phyloP scores from a whole-genome alignment of 2,888 invertebrate species.

The Blera fallax region DNA sequence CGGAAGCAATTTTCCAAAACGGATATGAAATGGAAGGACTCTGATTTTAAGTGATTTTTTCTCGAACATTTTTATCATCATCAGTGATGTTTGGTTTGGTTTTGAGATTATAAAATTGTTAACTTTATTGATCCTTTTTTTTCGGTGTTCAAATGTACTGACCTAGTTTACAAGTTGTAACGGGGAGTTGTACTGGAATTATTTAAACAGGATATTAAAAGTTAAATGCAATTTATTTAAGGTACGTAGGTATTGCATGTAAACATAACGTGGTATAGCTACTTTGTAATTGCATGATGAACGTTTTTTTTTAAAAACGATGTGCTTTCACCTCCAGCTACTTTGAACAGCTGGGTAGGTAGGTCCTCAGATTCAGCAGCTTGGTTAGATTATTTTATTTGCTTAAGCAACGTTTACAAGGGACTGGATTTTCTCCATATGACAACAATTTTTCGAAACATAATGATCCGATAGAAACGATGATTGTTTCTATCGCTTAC shows the following conservation, averaged over 20 bases:
- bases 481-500: too few relatives aligned
- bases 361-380: too few relatives aligned
- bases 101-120: constrained; percentile 11
- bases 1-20: constrained; percentile 66
- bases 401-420: too few relatives aligned
- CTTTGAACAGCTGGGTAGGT: too few relatives aligned
- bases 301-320: too few relatives aligned
- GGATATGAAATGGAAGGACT: constrained; percentile 67
- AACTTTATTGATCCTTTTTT: constrained; percentile 24
- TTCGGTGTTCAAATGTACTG: background rate
- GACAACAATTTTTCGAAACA: too few relatives aligned
- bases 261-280: too few relatives aligned
- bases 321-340: too few relatives aligned
- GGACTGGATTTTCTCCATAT: too few relatives aligned
- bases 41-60: constrained; percentile 25
- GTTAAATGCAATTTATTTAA: background rate
- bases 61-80: constrained; percentile 17
- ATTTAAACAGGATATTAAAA: background rate
- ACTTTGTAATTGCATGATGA: too few relatives aligned
- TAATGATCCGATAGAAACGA: too few relatives aligned
- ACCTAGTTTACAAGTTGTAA: constrained; percentile 25
- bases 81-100: constrained; percentile 6
- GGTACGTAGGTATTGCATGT: background rate
- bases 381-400: too few relatives aligned
- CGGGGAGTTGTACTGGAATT: background rate